Evolutionary conservation across 2,797 vertebrate genomes (phyloP).

Genomic region (Arnoldichthys spilopterus): DNA sequence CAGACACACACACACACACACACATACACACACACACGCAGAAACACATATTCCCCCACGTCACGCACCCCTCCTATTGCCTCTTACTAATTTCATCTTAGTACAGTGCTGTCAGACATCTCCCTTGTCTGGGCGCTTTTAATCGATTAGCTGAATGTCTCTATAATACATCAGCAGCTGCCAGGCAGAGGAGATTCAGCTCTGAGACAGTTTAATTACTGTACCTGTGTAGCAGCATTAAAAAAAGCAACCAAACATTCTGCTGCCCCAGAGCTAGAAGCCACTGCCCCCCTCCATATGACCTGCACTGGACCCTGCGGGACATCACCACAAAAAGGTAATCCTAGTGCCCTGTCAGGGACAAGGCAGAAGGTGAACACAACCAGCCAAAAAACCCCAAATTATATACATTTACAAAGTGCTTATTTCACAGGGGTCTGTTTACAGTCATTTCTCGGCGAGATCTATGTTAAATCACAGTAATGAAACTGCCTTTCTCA

Average conservation of each 20-base stretch:
- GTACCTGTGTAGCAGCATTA: slow-evolving; percentile 75
- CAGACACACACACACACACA: slow-evolving; percentile 67
- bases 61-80: slow-evolving; percentile 79
- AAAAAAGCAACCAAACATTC: slow-evolving; percentile 27
- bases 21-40: slow-evolving; percentile 79
- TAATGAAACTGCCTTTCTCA: slow-evolving; percentile 47
- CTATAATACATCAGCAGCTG: slow-evolving; percentile 93
- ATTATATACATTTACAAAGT: slow-evolving; percentile 37
- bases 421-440: slow-evolving; percentile 42
- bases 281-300: not conserved
- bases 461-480: slow-evolving; percentile 40
- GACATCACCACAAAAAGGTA: not conserved
- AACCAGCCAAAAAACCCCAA: not conserved
- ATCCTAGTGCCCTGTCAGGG: not conserved
- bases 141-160: slow-evolving; percentile 94
- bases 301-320: slow-evolving; percentile 8
- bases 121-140: slow-evolving; percentile 89
- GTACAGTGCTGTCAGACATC: slow-evolving; percentile 90
- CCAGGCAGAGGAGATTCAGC: slow-evolving; percentile 84
- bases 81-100: slow-evolving; percentile 90
- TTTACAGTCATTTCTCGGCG: slow-evolving; percentile 49
- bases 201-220: slow-evolving; percentile 91
- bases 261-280: slow-evolving; percentile 18
- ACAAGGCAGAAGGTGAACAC: slow-evolving; percentile 3
- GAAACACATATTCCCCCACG: slow-evolving; percentile 75